Evolutionary conservation across 2,888 invertebrate genomes (phyloP), one percentile per base, ranked within the genome.

Genomic region (Cheilosia soror): DNA sequence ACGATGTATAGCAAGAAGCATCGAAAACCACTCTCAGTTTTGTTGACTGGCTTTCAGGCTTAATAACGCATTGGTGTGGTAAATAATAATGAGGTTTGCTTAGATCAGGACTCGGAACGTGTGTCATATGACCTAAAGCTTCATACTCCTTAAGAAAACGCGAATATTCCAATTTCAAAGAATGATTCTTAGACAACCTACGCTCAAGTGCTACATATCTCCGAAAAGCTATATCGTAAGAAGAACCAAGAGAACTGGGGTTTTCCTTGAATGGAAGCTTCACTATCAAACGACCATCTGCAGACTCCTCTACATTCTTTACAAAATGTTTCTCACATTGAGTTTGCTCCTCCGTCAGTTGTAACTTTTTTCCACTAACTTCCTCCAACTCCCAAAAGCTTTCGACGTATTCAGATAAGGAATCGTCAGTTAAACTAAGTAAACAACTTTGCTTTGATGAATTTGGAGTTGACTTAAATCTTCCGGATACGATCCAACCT

Each of bases 401-500:
- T 85, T 73, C 15, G 58, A 31, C 5, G 79, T 37, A 49, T 73
- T 47, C 11, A 77, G 20, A n/a, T 4, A 68, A 33, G 1, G 3
- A 11, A 20, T 53, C 20, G 11, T 60, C 77, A 40, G 13, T 29
- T 4, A 9, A 15, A 25, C n/a, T 37, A 4, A 55, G 11, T 20
- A 7, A 37, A 27, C 63, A 49, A 4, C n/a, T 49, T 49, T 20
- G 4, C 49, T 20, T 49, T 15, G 20, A 20, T 20, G 20, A 2
- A 20, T 20, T 49, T 49, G 49, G 7, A 4, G 49, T 20, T 49
- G 49, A 20, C 20, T 20, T 49, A 9, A 5, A 49, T 20, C 9
- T 49, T 3, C 49, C 49, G 2, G 73, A 78, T 25, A 78, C 73
- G 27, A 83, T 62, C 78, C 83, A 78, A 0, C 72, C 82, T 2